These are phyloP conservation scores for Sylvia borin DNA, from an alignment of 2,797 vertebrate genomes.

Conservation along the genomic window DNA sequence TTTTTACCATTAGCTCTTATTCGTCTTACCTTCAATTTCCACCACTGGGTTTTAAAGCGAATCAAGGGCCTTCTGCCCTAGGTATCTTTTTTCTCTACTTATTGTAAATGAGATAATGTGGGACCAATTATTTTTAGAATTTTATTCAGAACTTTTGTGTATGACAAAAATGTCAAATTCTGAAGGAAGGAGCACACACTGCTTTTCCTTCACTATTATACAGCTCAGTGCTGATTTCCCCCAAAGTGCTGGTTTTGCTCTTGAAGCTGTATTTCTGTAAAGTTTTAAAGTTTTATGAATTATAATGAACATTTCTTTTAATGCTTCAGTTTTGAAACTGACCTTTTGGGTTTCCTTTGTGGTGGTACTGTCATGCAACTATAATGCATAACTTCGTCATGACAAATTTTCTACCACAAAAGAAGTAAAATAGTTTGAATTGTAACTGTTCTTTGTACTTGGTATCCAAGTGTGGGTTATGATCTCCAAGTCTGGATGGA, in stretches of 20 bases:
- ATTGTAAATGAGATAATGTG: not conserved
- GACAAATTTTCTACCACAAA: not conserved
- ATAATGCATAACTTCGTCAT: not conserved
- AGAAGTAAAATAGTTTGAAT: not conserved
- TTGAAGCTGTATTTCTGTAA: not conserved
- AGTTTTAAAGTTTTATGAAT: not conserved
- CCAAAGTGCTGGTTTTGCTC: not conserved
- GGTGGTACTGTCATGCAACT: not conserved
- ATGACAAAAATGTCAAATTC: not conserved
- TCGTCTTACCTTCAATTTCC: not conserved
- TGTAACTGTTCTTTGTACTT: not conserved
- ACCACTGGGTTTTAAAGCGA: not conserved
- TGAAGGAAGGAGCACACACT: not conserved
- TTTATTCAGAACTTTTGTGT: not conserved
- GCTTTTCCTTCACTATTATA: not conserved
- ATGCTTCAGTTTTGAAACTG: not conserved
- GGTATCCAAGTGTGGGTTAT: not conserved
- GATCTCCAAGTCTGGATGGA: not conserved
- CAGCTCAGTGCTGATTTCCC: not conserved
- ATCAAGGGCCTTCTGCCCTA: not conserved
- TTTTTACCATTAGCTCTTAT: not conserved
- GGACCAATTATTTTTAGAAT: slow-evolving; percentile 25
- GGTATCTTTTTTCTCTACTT: not conserved
- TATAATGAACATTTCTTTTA: not conserved
- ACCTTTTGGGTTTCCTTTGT: not conserved